phyloP scores from a whole-genome alignment of 2,888 invertebrate genomes.

The Lydus trimaculatus region DNA sequence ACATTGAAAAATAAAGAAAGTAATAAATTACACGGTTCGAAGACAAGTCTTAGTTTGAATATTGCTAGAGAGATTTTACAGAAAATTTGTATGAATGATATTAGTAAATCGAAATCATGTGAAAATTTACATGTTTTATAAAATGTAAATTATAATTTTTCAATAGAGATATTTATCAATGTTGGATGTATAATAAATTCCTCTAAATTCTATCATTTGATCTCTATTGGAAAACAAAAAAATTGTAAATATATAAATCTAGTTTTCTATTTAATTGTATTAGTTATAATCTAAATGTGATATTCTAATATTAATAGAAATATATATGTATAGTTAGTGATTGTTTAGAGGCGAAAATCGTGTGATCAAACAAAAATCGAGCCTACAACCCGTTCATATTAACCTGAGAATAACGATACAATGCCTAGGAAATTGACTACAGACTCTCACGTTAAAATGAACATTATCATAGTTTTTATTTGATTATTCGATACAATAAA shows the following conservation, averaged over 20 bases:
- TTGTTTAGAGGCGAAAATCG: no score
- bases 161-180: not conserved
- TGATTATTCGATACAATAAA: not conserved
- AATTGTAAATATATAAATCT: not conserved
- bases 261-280: conserved; percentile 30
- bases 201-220: not conserved
- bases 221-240: not conserved
- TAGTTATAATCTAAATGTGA: conserved; percentile 26
- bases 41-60: conserved; percentile 81
- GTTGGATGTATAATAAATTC: not conserved
- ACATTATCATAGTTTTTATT: not conserved
- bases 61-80: conserved; percentile 83
- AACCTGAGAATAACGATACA: no score
- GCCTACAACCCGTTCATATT: no score
- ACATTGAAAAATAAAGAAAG: conserved; percentile 49
- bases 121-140: conserved; percentile 86
- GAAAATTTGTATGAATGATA: conserved; percentile 86
- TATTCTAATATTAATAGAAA: conserved; percentile 14
- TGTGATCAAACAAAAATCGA: no score
- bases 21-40: conserved; percentile 76
- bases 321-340: not conserved
- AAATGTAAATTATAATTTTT: conserved; percentile 32
- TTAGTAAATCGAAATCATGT: conserved; percentile 85
- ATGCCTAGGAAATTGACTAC: no score
- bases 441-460: not conserved